These are phyloP conservation scores for Pseudomyrmex concolor DNA, from an alignment of 1,140 invertebrate genomes.

Conservation along the genomic window DNA sequence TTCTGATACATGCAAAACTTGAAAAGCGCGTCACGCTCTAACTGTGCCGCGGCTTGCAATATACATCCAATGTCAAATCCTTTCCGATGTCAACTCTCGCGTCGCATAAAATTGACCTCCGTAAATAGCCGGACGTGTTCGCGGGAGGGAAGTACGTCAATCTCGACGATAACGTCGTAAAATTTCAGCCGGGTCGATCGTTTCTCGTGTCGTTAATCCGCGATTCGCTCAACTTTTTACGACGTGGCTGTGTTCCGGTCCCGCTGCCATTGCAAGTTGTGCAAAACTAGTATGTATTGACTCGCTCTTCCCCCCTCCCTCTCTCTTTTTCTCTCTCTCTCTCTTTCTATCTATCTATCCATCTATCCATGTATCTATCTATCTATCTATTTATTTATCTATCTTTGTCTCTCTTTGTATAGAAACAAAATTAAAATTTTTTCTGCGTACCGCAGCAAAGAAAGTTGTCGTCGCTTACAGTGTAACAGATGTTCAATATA, in stretches of 20 bases:
- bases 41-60: slow-evolving; percentile 28
- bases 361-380: too few relatives aligned
- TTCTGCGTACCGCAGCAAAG: neutral
- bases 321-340: too few relatives aligned
- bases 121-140: slow-evolving; percentile 17
- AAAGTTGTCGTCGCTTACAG: neutral
- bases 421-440: slow-evolving; percentile 17
- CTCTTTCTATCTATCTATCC: too few relatives aligned
- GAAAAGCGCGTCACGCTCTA: slow-evolving; percentile 35
- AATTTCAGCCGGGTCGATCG: slow-evolving; percentile 47
- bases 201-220: slow-evolving; percentile 58
- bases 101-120: slow-evolving; percentile 25
- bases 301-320: too few relatives aligned
- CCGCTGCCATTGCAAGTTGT: neutral
- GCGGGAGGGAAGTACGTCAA: slow-evolving; percentile 5
- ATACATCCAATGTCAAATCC: slow-evolving; percentile 35
- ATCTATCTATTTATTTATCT: too few relatives aligned
- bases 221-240: slow-evolving; percentile 62
- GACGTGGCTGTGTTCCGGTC: slow-evolving; percentile 28
- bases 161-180: slow-evolving; percentile 52
- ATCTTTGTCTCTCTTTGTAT: neutral
- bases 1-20: slow-evolving; percentile 47
- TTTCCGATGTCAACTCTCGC: slow-evolving; percentile 4
- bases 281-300: neutral
- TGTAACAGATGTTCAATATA: slow-evolving; percentile 20